phyloP scores from a whole-genome alignment of 2,797 vertebrate genomes.

The Morelia viridis region DNA sequence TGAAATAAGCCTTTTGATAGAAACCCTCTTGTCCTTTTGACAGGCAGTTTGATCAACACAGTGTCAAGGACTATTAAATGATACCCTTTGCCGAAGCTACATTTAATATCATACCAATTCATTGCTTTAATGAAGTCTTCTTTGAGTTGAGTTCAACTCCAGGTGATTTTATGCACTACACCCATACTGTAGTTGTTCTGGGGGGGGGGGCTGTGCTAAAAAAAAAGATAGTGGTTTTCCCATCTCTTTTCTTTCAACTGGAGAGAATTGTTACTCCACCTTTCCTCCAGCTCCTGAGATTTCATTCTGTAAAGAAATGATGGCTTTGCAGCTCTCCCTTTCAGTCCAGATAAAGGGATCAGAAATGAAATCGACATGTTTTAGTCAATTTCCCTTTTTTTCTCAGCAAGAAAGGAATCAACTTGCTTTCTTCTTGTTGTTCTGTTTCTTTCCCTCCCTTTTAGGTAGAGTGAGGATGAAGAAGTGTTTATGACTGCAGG shows the following conservation, averaged over 20 bases:
- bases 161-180: not conserved
- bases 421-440: not conserved
- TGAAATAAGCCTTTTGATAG: constrained; percentile 14
- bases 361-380: not conserved
- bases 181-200: not conserved
- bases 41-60: not conserved
- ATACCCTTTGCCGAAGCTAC: constrained; percentile 10
- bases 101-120: constrained; percentile 13
- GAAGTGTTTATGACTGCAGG: not conserved
- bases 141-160: not conserved
- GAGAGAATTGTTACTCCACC: not conserved
- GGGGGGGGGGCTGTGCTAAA: not conserved
- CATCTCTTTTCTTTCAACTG: not conserved
- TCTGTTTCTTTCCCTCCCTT: not conserved
- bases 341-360: not conserved
- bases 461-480: not conserved
- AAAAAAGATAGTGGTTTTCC: not conserved
- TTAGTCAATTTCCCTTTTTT: not conserved
- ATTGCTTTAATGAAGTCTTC: not conserved
- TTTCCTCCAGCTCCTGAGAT: not conserved
- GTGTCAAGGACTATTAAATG: constrained; percentile 15
- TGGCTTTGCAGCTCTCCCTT: not conserved
- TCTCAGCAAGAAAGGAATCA: not conserved
- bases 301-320: not conserved
- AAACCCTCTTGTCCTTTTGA: constrained; percentile 1